These are phyloP conservation scores for Protobothrops flavoviridis DNA, from an alignment of 2,113 vertebrate genomes.

Conservation along the genomic window DNA sequence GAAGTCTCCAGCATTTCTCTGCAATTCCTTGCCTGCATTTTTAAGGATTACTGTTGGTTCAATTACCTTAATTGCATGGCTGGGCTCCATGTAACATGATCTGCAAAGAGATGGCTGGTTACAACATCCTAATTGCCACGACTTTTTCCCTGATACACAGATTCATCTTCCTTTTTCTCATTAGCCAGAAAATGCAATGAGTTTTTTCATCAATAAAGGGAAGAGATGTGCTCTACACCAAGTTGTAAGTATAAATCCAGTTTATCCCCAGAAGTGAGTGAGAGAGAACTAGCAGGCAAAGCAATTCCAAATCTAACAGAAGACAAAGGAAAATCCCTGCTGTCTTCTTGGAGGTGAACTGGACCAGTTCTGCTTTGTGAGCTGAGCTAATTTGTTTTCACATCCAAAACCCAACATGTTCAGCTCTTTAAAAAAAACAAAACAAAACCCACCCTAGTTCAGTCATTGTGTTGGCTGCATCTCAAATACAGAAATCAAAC, in stretches of 20 bases:
- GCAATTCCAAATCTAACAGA: not conserved
- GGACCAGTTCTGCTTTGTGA: not conserved
- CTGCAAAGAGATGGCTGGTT: not conserved
- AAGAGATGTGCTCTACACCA: not conserved
- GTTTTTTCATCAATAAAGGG: fast-evolving
- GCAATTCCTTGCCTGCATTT: not conserved
- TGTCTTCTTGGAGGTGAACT: not conserved
- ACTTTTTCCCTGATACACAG: not conserved
- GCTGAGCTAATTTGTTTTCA: not conserved
- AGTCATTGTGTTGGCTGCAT: not conserved
- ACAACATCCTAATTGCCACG: not conserved
- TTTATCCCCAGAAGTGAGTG: not conserved
- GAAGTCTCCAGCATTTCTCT: not conserved
- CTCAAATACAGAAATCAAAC: not conserved
- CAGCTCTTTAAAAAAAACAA: not conserved
- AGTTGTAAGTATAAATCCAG: not conserved
- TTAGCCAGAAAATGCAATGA: not conserved
- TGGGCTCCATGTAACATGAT: not conserved
- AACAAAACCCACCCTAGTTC: not conserved
- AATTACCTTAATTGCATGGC: not conserved
- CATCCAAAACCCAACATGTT: not conserved
- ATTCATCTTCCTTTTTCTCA: not conserved
- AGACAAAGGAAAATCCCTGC: not conserved
- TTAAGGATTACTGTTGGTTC: conserved; percentile 8
- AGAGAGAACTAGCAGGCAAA: not conserved